Base-by-base conservation (phyloP, 35 echinoderm and acorn worm genomes). In the Anneissia japonica region DNA sequence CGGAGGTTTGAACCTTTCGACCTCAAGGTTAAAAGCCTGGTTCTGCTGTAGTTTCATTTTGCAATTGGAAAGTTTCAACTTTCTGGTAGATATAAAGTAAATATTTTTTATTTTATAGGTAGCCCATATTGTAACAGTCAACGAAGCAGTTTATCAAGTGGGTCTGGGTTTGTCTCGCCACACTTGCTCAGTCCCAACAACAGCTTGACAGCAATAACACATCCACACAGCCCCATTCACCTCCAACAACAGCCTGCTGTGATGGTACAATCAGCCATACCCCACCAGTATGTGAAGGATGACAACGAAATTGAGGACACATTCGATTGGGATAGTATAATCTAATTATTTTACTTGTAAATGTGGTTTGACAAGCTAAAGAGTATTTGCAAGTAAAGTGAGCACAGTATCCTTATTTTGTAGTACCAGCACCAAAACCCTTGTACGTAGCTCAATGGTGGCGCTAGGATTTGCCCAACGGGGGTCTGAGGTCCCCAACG, bases 301-400 rank as follows among this genome's bases (percentile, higher is more conserved):
- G 76, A 86, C 1, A 90, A 95, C 29, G 93, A 88, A 2, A 86
- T 85, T 12, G 93, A 88, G 38, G 93, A 95, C 38, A 91, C 80
- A 5, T 95, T 95, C 43, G 87, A 90, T 30, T 95, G 93, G 93
- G 93, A 95, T 72, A 95, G 87, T 51, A 95, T 95, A 31, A 83
- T 86, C 14, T 92, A 87, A 74, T n/a, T n/a, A n/a, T n/a, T n/a
- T n/a, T n/a, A n/a, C n/a, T n/a, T n/a, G n/a, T n/a, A n/a, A n/a
- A n/a, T n/a, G n/a, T n/a, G n/a, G n/a, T n/a, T n/a, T n/a, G n/a
- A n/a, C n/a, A n/a, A n/a, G n/a, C n/a, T n/a, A n/a, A n/a, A n/a
- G n/a, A n/a, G n/a, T n/a, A n/a, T n/a, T n/a, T n/a, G n/a, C n/a
- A n/a, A n/a, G n/a, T n/a, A n/a, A n/a, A n/a, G n/a, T n/a, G n/a